Conservation (phyloP, 2,797 vertebrate species). For the Hoplostethus atlanticus region DNA sequence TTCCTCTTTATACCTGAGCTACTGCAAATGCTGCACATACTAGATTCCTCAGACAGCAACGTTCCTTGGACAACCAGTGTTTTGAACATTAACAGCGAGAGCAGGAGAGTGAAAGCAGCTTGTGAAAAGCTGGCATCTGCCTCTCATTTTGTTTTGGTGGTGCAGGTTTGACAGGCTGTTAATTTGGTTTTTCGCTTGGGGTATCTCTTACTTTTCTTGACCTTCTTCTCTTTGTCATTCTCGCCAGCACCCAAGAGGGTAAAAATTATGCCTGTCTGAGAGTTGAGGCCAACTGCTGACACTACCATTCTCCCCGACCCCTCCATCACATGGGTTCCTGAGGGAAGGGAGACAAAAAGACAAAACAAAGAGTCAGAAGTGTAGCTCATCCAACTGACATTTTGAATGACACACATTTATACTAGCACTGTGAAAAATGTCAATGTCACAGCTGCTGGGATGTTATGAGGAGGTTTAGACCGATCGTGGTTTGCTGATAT, state of each 20-base stretch:
- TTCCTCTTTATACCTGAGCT: constrained; percentile 31
- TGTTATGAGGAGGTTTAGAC: no score
- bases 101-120: neutral
- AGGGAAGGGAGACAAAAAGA: constrained; percentile 1
- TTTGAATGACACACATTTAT: no score
- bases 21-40: constrained; percentile 41
- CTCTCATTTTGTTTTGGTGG: neutral
- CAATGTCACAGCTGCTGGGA: neutral
- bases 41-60: neutral
- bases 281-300: constrained; percentile 95
- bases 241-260: constrained; percentile 92
- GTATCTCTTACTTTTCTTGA: constrained; percentile 94
- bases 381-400: no score
- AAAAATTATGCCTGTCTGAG: constrained; percentile 98
- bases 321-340: constrained; percentile 99
- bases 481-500: no score
- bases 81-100: neutral
- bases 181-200: constrained; percentile 2
- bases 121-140: neutral
- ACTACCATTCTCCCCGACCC: constrained; percentile 97
- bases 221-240: constrained; percentile 91
- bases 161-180: constrained; percentile 13
- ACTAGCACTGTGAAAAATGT: neutral
- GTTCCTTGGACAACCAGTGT: constrained; percentile 10
- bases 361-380: no score